Evolutionary conservation across 1,140 invertebrate species (phyloP).

Genomic region (Solen grandis): DNA sequence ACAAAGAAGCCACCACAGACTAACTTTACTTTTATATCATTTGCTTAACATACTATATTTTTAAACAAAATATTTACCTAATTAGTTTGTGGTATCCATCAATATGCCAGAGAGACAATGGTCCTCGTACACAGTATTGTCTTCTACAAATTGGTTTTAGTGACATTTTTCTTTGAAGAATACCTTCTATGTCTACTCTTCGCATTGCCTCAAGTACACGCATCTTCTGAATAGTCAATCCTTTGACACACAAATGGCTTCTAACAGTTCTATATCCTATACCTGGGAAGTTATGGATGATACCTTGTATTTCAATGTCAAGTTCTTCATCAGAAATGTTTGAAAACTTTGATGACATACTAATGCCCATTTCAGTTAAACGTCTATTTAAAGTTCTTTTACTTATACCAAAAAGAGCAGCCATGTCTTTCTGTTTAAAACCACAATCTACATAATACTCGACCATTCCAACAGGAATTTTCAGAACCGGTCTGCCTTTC

Average conservation of each 20-base stretch:
- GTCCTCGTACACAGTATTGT: constrained; percentile 31
- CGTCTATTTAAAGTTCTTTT: constrained; percentile 41
- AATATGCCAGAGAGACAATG: constrained; percentile 43
- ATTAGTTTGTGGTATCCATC: constrained; percentile 45
- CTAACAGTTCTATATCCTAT: constrained; percentile 35
- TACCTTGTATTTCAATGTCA: neutral
- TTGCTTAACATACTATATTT: constrained; percentile 22
- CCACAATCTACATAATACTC: constrained; percentile 36
- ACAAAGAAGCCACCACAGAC: constrained; percentile 2
- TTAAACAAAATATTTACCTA: constrained; percentile 28
- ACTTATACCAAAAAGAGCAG: constrained; percentile 37
- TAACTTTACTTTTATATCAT: no score
- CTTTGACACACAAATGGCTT: constrained; percentile 37
- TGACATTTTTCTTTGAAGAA: constrained; percentile 38
- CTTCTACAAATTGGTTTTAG: constrained; percentile 34
- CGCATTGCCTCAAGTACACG: constrained; percentile 39
- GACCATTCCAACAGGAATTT: constrained; percentile 33
- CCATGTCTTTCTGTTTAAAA: constrained; percentile 32
- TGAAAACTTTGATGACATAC: constrained; percentile 46
- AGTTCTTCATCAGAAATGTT: constrained; percentile 16
- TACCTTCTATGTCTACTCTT: constrained; percentile 37
- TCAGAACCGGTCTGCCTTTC: constrained; percentile 21
- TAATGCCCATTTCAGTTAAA: constrained; percentile 28
- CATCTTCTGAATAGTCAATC: constrained; percentile 21
- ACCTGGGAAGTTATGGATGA: constrained; percentile 12